A percentile compares a stretch with the other conserved stretches of the same genome.
Conservation (phyloP, 2,113 vertebrate species). For the Cercocebus atys region DNA sequence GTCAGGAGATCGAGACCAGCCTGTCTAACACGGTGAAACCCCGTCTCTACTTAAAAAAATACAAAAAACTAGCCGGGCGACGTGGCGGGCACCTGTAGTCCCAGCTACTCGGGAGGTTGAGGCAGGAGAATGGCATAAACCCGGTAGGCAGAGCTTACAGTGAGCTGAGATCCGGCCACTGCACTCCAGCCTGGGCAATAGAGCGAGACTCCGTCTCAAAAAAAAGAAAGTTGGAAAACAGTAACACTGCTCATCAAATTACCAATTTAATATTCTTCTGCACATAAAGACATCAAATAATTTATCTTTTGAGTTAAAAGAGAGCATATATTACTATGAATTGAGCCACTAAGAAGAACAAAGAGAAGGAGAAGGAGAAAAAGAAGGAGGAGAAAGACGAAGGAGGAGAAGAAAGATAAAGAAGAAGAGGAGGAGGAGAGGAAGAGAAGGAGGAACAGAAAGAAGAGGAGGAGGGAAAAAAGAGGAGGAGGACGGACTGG, state of each 20-base stretch:
- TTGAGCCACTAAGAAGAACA: not conserved
- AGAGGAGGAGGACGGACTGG: not conserved
- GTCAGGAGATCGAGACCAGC: too few species aligned
- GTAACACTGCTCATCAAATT: not conserved
- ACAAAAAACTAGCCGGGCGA: too few species aligned
- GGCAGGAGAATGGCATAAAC: too few species aligned
- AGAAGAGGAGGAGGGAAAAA: rapidly evolving
- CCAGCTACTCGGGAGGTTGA: too few species aligned
- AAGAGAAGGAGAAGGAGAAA: not conserved
- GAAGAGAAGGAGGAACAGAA: not conserved
- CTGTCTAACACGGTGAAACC: too few species aligned
- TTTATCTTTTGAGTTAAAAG: constrained; percentile 16
- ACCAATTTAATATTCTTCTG: not conserved
- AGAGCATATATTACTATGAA: not conserved
- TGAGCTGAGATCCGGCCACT: too few species aligned
- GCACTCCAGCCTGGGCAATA: too few species aligned
- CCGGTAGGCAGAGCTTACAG: too few species aligned
- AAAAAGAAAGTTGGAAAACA: not conserved
- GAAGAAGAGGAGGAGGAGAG: not conserved
- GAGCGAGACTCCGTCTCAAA: too few species aligned
- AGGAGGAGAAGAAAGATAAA: not conserved
- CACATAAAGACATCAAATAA: not conserved
- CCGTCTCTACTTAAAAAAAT: too few species aligned
- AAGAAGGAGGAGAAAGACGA: not conserved
- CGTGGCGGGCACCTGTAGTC: too few species aligned